Conservation (phyloP, 2,797 vertebrate species). For the Strix occidentalis region DNA sequence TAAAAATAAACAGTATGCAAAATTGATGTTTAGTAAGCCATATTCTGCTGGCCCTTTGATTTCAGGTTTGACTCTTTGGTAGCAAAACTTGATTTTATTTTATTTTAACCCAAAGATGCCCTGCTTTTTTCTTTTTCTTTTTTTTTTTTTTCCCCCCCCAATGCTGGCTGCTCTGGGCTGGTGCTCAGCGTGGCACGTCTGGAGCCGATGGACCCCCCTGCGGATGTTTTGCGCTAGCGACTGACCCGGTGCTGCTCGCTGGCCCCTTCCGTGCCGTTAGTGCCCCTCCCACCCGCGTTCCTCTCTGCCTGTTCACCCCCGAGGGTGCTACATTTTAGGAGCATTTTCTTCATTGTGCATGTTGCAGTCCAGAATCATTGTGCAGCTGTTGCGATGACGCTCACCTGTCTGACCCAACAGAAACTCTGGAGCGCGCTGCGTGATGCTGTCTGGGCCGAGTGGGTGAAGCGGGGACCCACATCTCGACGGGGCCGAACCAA, state of each 20-base stretch:
- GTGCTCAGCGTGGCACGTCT: neutral
- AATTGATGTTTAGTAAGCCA: conserved; percentile 69
- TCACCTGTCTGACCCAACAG: neutral
- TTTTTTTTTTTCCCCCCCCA: neutral
- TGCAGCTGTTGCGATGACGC: neutral
- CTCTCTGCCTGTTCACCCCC: neutral
- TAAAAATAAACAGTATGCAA: conserved; percentile 67
- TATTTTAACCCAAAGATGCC: conserved; percentile 66
- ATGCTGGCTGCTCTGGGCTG: neutral
- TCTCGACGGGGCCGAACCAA: neutral
- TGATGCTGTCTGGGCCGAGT: neutral
- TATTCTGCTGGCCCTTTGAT: conserved; percentile 64
- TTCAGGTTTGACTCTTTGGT: conserved; percentile 51
- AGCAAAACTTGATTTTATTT: neutral
- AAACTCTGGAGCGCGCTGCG: too few species aligned
- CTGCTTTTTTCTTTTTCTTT: neutral
- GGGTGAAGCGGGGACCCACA: fast-evolving
- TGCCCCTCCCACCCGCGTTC: neutral
- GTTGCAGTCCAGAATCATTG: neutral
- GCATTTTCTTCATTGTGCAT: neutral
- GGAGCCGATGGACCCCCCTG: neutral
- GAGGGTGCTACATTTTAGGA: neutral
- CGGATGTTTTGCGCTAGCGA: neutral
- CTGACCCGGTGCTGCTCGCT: neutral
- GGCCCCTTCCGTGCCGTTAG: neutral